Conservation (phyloP, 2,888 invertebrate genomes). For the Scelioninae gen. 1 region DNA sequence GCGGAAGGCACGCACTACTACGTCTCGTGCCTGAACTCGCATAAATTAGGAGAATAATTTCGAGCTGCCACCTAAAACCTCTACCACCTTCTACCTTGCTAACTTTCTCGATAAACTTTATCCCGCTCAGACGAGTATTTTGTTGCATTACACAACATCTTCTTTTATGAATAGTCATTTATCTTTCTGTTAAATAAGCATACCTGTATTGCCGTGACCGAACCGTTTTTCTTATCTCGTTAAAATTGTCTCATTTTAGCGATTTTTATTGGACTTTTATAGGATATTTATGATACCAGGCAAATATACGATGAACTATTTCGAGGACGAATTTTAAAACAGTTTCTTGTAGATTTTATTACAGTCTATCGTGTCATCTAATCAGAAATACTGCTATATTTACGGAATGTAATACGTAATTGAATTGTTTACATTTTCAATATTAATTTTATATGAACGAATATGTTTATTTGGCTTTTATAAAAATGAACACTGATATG, state of each 20-base stretch:
- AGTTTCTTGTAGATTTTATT: too few species aligned
- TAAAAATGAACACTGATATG: too few species aligned
- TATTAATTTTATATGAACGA: too few species aligned
- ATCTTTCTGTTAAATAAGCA: slow-evolving; percentile 49
- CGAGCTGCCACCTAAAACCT: too few species aligned
- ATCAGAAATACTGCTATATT: too few species aligned
- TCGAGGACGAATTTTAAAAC: background rate
- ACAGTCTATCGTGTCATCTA: too few species aligned
- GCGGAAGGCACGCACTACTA: slow-evolving; percentile 65
- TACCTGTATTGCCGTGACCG: background rate
- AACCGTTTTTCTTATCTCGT: slow-evolving; percentile 19
- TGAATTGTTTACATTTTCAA: too few species aligned
- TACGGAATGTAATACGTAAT: too few species aligned
- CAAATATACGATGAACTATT: background rate
- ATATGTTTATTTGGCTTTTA: too few species aligned
- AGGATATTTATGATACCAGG: background rate
- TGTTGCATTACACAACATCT: slow-evolving; percentile 58
- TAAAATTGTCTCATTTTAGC: slow-evolving; percentile 27
- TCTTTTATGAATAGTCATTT: slow-evolving; percentile 50
- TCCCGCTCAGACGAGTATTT: slow-evolving; percentile 50
- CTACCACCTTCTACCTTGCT: too few species aligned
- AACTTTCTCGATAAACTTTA: too few species aligned
- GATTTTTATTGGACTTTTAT: slow-evolving; percentile 22
- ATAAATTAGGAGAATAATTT: too few species aligned
- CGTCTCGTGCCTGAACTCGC: slow-evolving; percentile 66